Conservation (phyloP, 2,888 invertebrate species). For the Drosophila suboccidentalis region DNA sequence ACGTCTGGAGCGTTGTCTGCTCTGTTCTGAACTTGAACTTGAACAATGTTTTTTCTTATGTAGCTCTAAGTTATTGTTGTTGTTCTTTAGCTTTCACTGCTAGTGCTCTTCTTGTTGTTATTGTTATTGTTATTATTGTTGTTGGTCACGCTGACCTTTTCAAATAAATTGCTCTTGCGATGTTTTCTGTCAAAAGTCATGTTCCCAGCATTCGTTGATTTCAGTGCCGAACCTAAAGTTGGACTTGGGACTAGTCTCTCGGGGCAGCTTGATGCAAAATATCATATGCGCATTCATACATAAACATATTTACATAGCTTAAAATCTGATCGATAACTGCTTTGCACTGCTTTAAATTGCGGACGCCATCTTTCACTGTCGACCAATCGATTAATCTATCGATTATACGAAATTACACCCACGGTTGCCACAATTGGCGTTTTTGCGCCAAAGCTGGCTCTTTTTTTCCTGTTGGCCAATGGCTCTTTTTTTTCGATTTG, state of each 20-base stretch:
- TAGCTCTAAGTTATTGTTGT: constrained; percentile 13
- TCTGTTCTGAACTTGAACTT: constrained; percentile 70
- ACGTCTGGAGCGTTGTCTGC: constrained; percentile 53
- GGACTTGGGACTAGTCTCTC: constrained; percentile 20
- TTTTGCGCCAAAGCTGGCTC: no score
- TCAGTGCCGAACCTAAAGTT: constrained; percentile 50
- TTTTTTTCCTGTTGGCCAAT: no score
- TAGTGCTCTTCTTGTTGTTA: constrained; percentile 12
- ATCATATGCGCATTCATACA: no score
- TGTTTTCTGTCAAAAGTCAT: constrained; percentile 73
- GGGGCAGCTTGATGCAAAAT: constrained; percentile 10
- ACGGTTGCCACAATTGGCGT: no score
- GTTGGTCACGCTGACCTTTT: constrained; percentile 67
- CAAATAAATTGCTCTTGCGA: constrained; percentile 58
- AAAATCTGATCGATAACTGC: constrained; percentile 5
- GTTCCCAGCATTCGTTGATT: constrained; percentile 58
- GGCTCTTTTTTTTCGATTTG: no score
- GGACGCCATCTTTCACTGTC: neutral
- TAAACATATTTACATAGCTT: neutral
- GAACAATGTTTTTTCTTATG: constrained; percentile 54
- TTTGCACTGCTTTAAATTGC: constrained; percentile 39
- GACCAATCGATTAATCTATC: constrained; percentile 14
- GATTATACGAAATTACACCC: neutral
- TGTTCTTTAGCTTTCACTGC: constrained; percentile 13
- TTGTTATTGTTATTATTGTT: constrained; percentile 17